These are phyloP conservation scores for Protodeltote pygarga DNA, from an alignment of 2,888 invertebrate genomes.

Conservation along the genomic window DNA sequence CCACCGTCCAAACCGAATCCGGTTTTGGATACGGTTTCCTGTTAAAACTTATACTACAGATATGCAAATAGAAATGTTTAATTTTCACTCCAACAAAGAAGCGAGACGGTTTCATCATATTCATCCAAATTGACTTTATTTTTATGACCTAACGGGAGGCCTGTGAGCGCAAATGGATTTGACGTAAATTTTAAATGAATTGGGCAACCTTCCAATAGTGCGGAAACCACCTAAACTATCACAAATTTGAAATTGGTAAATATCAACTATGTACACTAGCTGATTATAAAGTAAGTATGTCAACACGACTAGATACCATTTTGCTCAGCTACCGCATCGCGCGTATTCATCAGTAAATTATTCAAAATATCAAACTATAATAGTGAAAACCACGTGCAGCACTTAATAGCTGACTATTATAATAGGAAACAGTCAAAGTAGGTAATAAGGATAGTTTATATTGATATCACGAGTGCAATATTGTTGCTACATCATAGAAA, in stretches of 20 bases:
- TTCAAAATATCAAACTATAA: conserved; percentile 34
- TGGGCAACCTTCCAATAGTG: conserved; percentile 72
- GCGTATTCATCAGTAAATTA: conserved; percentile 36
- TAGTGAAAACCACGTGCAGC: conserved; percentile 35
- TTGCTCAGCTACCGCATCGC: conserved; percentile 38
- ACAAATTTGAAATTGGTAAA: conserved; percentile 32
- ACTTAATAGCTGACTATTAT: conserved; percentile 13
- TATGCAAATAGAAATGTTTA: conserved; percentile 4
- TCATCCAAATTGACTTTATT: conserved; percentile 53
- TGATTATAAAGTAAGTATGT: conserved; percentile 28
- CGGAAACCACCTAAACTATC: conserved; percentile 60
- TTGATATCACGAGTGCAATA: conserved; percentile 22
- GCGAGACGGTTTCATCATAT: conserved; percentile 14
- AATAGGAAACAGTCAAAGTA: conserved; percentile 35
- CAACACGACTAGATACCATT: conserved; percentile 19
- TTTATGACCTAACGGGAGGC: conserved; percentile 61
- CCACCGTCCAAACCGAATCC: conserved; percentile 5
- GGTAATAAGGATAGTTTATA: conserved; percentile 24
- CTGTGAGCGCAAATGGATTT: conserved; percentile 66
- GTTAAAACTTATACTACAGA: conserved; percentile 5
- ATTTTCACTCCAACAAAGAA: conserved; percentile 9
- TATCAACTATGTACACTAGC: conserved; percentile 15
- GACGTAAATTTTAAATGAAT: conserved; percentile 72
- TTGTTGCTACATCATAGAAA: conserved; percentile 25
- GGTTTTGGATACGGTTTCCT: conserved; percentile 17